Base-by-base conservation (phyloP, 92 coral and sea anemone genomes). In the Phenganax marumi region DNA sequence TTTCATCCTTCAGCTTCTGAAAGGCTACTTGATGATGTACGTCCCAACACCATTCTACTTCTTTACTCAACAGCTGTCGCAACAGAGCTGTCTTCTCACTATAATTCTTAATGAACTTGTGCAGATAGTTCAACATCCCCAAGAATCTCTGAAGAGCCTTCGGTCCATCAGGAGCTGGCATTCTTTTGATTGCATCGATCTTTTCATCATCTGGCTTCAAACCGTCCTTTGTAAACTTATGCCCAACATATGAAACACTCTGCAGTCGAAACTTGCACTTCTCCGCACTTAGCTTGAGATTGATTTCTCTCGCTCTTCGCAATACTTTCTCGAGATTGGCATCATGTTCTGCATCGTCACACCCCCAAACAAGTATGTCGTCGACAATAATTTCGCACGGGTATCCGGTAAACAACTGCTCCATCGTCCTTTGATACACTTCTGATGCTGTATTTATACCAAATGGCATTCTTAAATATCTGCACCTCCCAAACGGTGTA, bases 221-320 rank as follows among this genome's bases (percentile, higher is more conserved):
- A 16, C 88, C 84, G 10, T 50, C 76, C 46, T 77, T 85, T 10
- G 84, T 77, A 70, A 77, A 85, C 52, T 11, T 43, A 48, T 85
- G 84, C 8, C 88, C 81, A 54, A 85, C 81, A 23, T 78, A 79
- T 21, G 85, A 54, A 10, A 70, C 80, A 56, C 81, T 73, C 14
- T 85, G 73, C 19, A 70, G 65, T 10, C 85, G 85, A 17, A 79
- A 80, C 68, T 80, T 85, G 80, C 85, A 70, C 74, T 85, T 85
- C 85, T 47, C 60, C 7, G 50, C 52, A 48, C 51, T 21, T 43
- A 86, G 52, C 50, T 86, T 81, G 33, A 74, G 52, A 46, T 53
- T 52, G 49, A 86, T 33, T 13, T 81, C 82, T 56, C 81, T 76
- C 74, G 86, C 89, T 61, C 78, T 43, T 23, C 81, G 68, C 51